phyloP scores from a whole-genome alignment of 2,797 vertebrate genomes.

The Austrolebias charrua region DNA sequence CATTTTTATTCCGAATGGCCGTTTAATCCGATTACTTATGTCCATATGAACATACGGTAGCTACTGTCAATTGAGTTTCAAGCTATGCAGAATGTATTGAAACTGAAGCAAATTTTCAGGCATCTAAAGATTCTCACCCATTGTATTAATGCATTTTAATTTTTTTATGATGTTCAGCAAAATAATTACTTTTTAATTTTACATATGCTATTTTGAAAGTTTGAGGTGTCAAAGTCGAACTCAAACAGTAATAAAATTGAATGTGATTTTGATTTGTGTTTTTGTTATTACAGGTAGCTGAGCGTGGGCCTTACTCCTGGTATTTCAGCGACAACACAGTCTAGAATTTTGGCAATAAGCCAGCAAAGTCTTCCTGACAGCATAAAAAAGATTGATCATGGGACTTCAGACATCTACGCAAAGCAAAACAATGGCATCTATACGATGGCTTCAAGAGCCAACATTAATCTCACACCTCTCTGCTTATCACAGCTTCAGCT shows the following conservation, averaged over 20 bases:
- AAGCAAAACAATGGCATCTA: conserved; percentile 55
- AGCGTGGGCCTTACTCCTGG: conserved; percentile 40
- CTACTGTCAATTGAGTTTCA: too few relatives aligned
- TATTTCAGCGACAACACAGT: conserved; percentile 51
- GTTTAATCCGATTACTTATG: too few relatives aligned
- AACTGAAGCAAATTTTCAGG: too few relatives aligned
- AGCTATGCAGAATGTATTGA: too few relatives aligned
- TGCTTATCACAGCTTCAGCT: conserved; percentile 26
- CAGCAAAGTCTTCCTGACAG: conserved; percentile 49
- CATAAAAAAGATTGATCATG: conserved; percentile 57
- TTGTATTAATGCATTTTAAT: too few relatives aligned
- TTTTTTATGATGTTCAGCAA: too few relatives aligned
- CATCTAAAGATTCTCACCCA: too few relatives aligned
- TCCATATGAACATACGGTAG: too few relatives aligned
- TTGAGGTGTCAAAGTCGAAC: neutral
- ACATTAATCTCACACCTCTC: conserved; percentile 60
- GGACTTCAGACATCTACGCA: conserved; percentile 56
- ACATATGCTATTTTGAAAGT: neutral
- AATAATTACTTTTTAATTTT: too few relatives aligned
- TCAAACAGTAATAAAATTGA: neutral
- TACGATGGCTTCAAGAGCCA: conserved; percentile 61
- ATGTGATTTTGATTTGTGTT: conserved; percentile 15
- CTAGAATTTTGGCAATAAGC: conserved; percentile 49
- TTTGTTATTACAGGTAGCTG: conserved; percentile 24
- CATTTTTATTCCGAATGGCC: too few relatives aligned